Conservation (phyloP, 2,888 invertebrate genomes). For the Anarsia innoxiella region DNA sequence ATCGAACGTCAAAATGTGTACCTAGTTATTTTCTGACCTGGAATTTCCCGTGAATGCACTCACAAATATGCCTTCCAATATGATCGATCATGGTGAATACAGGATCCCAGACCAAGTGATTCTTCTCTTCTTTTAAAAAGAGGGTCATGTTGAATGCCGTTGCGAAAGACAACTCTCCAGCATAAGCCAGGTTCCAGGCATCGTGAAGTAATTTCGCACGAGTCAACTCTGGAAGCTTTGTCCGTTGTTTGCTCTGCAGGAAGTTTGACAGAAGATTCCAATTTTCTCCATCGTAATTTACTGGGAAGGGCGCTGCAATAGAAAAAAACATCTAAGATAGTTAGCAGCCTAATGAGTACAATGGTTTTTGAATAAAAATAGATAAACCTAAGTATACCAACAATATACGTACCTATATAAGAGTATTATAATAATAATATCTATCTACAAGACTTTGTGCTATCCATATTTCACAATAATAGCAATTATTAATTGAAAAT, state of each 20-base stretch:
- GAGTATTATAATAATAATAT: too few species aligned
- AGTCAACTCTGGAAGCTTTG: slow-evolving; percentile 80
- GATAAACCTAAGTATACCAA: too few species aligned
- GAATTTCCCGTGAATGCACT: slow-evolving; percentile 80
- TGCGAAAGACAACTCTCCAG: slow-evolving; percentile 83
- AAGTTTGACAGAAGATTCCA: slow-evolving; percentile 84
- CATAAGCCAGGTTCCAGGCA: slow-evolving; percentile 85
- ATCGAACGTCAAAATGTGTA: too few species aligned
- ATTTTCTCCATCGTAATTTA: slow-evolving; percentile 85
- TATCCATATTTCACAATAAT: too few species aligned
- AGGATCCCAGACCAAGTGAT: slow-evolving; percentile 87
- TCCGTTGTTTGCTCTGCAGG: slow-evolving; percentile 71
- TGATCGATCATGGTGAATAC: slow-evolving; percentile 90
- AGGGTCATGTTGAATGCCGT: slow-evolving; percentile 87
- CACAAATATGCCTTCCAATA: slow-evolving; percentile 81
- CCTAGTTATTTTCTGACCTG: too few species aligned
- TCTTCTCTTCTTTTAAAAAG: slow-evolving; percentile 82
- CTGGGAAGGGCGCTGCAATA: slow-evolving; percentile 83
- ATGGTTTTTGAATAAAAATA: too few species aligned
- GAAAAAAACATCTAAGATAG: too few species aligned
- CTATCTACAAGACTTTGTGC: too few species aligned
- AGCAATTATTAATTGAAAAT: too few species aligned
- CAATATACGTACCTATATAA: too few species aligned
- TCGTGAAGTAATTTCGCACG: slow-evolving; percentile 85
- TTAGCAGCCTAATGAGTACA: too few species aligned